Percentiles rank a stretch among this genome's conserved stretches.
These are phyloP conservation scores for Hiodon alosoides DNA, from an alignment of 2,113 vertebrate species.

Conservation along the genomic window DNA sequence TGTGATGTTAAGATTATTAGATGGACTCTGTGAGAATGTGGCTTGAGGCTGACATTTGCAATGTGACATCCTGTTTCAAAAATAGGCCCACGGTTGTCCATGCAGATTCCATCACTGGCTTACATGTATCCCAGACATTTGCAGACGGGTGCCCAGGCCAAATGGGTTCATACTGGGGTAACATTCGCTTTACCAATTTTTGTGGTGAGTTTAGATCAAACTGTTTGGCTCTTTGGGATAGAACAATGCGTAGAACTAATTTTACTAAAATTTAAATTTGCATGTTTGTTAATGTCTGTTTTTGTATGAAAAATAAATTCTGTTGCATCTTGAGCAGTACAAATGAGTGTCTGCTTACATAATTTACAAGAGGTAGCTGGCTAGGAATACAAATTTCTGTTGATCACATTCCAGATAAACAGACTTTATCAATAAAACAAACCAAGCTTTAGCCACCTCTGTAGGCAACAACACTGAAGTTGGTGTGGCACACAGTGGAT, in stretches of 20 bases:
- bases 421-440: neutral
- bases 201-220: conserved; percentile 15
- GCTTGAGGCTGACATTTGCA: neutral
- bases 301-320: conserved; percentile 4
- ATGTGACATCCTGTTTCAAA: neutral
- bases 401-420: neutral
- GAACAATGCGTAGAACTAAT: neutral
- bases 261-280: conserved; percentile 3
- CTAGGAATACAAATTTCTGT: conserved; percentile 4
- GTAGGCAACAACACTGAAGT: no score
- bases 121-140: neutral
- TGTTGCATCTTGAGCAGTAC: conserved; percentile 13
- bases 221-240: conserved; percentile 15
- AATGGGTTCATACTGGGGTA: conserved; percentile 2
- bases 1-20: neutral
- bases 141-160: conserved; percentile 5
- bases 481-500: neutral
- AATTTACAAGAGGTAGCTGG: neutral
- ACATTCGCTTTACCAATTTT: conserved; percentile 11
- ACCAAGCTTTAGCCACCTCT: neutral
- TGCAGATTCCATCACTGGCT: neutral
- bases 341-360: neutral
- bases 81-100: neutral
- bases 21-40: neutral
- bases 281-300: conserved; percentile 4